These are phyloP conservation scores for Myopa testacea DNA, from an alignment of 2,888 invertebrate species.

Conservation along the genomic window DNA sequence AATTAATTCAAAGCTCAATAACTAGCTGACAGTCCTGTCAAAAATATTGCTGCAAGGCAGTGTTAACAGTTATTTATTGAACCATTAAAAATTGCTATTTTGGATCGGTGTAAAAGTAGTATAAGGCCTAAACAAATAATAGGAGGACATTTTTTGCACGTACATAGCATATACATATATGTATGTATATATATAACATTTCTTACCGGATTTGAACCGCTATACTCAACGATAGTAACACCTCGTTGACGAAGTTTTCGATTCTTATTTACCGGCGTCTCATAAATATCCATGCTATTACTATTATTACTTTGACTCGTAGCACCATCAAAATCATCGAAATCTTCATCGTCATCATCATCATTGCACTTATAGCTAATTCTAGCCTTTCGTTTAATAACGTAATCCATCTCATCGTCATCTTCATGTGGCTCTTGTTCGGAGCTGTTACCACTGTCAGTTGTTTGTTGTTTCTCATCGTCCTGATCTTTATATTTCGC, in stretches of 20 bases:
- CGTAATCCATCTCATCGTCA: slow-evolving; percentile 52
- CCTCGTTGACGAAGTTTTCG: slow-evolving; percentile 48
- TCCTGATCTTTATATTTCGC: slow-evolving; percentile 54
- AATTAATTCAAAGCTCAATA: too few species aligned
- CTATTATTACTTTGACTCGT: slow-evolving; percentile 61
- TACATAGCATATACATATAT: too few species aligned
- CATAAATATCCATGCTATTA: slow-evolving; percentile 55
- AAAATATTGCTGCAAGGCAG: too few species aligned
- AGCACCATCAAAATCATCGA: slow-evolving; percentile 56
- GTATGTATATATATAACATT: background rate
- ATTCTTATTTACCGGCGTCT: slow-evolving; percentile 60
- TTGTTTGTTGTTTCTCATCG: slow-evolving; percentile 62
- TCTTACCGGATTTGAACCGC: slow-evolving; percentile 67
- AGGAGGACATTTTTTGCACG: too few species aligned
- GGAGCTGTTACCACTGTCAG: slow-evolving; percentile 67
- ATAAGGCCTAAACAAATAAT: too few species aligned
- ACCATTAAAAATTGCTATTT: too few species aligned
- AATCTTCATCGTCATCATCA: slow-evolving; percentile 58
- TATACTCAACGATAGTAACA: slow-evolving; percentile 58
- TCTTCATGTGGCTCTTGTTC: slow-evolving; percentile 67
- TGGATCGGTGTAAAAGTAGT: too few species aligned
- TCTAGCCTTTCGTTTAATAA: slow-evolving; percentile 48
- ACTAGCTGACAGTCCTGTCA: too few species aligned
- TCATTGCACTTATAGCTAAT: slow-evolving; percentile 54
- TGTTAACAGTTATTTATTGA: too few species aligned